Percentiles rank a stretch among this genome's conserved stretches.
Conservation (phyloP, 1,140 invertebrate genomes). For the Procambarus clarkii region DNA sequence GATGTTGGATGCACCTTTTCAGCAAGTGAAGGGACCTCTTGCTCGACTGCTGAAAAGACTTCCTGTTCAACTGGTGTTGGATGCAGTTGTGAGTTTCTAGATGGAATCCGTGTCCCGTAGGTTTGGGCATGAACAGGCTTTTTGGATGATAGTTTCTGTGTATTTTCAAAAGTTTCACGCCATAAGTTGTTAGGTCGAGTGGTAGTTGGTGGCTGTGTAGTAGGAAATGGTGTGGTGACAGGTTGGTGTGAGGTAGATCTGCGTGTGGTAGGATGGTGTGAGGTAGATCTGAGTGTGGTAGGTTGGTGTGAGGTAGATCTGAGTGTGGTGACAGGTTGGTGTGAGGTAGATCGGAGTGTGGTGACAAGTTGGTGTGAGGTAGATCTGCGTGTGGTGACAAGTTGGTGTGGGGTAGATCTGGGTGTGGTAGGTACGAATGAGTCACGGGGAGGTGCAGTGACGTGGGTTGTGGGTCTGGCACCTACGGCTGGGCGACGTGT, state of each 20-base stretch:
- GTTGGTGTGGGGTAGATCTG: neutral
- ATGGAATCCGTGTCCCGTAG: slow-evolving; percentile 19
- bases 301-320: neutral
- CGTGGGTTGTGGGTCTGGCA: neutral
- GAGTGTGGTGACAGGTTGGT: neutral
- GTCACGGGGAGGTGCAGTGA: neutral
- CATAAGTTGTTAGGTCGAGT: neutral
- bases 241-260: neutral
- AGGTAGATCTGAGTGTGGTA: neutral
- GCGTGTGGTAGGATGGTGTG: neutral
- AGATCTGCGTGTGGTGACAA: neutral
- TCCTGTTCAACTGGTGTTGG: neutral
- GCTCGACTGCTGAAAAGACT: too few species aligned
- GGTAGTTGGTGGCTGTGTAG: neutral
- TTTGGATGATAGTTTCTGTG: neutral
- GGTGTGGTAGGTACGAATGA: neutral
- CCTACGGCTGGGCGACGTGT: slow-evolving; percentile 35
- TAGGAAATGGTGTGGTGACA: neutral
- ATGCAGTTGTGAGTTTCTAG: neutral
- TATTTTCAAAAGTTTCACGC: neutral
- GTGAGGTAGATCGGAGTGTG: neutral
- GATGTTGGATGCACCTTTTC: neutral
- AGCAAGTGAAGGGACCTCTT: neutral
- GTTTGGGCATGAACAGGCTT: neutral
- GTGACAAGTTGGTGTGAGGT: neutral